Conservation (phyloP, 2,113 vertebrate species). For the Deroptyus accipitrinus region DNA sequence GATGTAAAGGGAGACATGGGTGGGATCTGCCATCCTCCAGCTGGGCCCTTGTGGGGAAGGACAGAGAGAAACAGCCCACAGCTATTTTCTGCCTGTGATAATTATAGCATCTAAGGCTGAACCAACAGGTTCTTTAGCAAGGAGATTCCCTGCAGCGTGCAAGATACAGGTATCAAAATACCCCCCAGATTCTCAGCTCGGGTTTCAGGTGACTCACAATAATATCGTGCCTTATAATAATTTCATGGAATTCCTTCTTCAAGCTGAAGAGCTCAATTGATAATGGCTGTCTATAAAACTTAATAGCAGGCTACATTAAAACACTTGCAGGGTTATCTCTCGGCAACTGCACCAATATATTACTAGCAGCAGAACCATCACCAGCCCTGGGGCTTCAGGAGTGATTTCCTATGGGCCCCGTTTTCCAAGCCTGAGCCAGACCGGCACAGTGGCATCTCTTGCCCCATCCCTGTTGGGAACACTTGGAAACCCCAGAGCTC, state of each 20-base stretch:
- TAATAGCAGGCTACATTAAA: constrained; percentile 31
- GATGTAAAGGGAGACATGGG: neutral
- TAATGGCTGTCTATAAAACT: neutral
- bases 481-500: neutral
- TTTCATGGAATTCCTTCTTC: constrained; percentile 7
- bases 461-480: neutral
- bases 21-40: neutral
- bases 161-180: constrained; percentile 42
- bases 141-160: constrained; percentile 16
- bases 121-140: constrained; percentile 50
- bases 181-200: neutral
- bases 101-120: constrained; percentile 32
- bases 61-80: neutral
- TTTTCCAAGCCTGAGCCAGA: neutral
- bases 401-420: neutral
- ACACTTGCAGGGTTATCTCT: neutral
- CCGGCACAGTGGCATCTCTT: neutral
- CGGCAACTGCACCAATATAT: neutral
- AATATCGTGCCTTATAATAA: neutral
- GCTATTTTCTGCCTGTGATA: constrained; percentile 12
- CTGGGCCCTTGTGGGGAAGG: neutral
- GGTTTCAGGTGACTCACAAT: constrained; percentile 23
- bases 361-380: neutral
- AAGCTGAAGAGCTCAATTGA: constrained; percentile 16
- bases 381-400: neutral